A percentile compares a stretch with the other conserved stretches of the same genome.
Evolutionary conservation across 2,113 vertebrate genomes (phyloP).

Genomic region (Xenopus borealis): DNA sequence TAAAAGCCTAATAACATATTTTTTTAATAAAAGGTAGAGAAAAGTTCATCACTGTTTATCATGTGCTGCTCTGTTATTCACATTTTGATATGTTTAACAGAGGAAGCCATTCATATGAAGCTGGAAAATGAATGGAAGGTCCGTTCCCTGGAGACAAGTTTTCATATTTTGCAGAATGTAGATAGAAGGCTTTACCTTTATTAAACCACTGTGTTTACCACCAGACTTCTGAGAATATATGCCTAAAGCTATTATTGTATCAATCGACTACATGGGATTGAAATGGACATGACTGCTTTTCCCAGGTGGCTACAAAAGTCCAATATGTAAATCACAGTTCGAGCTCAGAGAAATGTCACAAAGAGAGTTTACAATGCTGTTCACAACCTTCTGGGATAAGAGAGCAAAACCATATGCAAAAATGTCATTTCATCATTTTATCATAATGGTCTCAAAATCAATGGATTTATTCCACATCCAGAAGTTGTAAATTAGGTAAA

Average conservation of each 20-base stretch:
- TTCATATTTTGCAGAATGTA: constrained; percentile 61
- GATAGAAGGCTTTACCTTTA: constrained; percentile 88
- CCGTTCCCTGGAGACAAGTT: constrained; percentile 59
- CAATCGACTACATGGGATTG: constrained; percentile 97
- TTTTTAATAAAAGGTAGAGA: too few species aligned
- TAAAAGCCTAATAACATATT: too few species aligned
- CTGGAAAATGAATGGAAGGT: constrained; percentile 49
- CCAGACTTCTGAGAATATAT: constrained; percentile 75
- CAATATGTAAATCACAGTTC: constrained; percentile 88
- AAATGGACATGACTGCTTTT: constrained; percentile 73
- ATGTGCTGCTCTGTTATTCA: background rate
- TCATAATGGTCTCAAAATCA: constrained; percentile 53
- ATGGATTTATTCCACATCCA: constrained; percentile 72
- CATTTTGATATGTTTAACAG: background rate
- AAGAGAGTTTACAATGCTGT: constrained; percentile 86
- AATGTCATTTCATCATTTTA: constrained; percentile 70
- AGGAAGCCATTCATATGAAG: constrained; percentile 21
- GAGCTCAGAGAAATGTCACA: constrained; percentile 83
- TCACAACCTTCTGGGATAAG: constrained; percentile 81
- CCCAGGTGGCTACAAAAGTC: constrained; percentile 82
- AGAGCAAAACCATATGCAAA: constrained; percentile 83
- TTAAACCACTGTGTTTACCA: constrained; percentile 84
- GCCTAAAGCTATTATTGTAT: constrained; percentile 88
- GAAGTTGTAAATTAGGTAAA: constrained; percentile 53
- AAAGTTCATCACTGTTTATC: too few species aligned